A percentile compares a stretch with the other conserved stretches of the same genome.
Conservation (phyloP, 1,140 invertebrate species). For the Drosophila bipectinata region DNA sequence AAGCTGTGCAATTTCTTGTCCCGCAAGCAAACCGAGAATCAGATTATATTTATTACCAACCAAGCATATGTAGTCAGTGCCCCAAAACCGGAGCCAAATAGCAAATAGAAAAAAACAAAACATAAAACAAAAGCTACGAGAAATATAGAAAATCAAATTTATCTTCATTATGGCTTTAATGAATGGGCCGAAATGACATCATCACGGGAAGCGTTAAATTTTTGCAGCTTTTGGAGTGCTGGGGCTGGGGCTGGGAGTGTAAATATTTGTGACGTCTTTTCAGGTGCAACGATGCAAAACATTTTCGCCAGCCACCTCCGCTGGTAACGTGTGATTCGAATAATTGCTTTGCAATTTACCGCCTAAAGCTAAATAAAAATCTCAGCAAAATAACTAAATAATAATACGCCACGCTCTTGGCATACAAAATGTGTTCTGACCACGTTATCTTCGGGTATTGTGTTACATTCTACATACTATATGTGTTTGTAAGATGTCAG, state of each 20-base stretch:
- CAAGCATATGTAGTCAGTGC: constrained; percentile 15
- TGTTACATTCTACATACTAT: constrained; percentile 52
- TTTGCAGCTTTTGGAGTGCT: neutral
- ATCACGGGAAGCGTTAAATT: constrained; percentile 4
- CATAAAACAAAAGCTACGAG: constrained; percentile 36
- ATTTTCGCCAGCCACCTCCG: constrained; percentile 57
- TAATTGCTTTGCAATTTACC: constrained; percentile 78
- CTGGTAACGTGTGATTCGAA: constrained; percentile 68
- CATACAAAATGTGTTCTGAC: constrained; percentile 64
- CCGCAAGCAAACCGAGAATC: constrained; percentile 15
- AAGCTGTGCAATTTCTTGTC: constrained; percentile 16
- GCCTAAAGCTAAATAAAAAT: constrained; percentile 16
- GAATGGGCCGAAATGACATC: constrained; percentile 49
- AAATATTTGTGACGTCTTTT: constrained; percentile 62
- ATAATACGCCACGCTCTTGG: constrained; percentile 59
- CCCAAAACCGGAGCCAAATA: constrained; percentile 24
- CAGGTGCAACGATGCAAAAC: constrained; percentile 74
- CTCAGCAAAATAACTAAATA: constrained; percentile 38
- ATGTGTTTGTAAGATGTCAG: constrained; percentile 60
- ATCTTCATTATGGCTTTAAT: constrained; percentile 64
- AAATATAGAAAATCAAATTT: constrained; percentile 66
- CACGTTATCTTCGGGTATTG: constrained; percentile 47
- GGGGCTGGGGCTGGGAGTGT: constrained; percentile 1
- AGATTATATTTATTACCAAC: constrained; percentile 20
- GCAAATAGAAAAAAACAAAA: constrained; percentile 20